Base-by-base conservation (phyloP, 2,113 vertebrate genomes). In the Thomomys bottae region DNA sequence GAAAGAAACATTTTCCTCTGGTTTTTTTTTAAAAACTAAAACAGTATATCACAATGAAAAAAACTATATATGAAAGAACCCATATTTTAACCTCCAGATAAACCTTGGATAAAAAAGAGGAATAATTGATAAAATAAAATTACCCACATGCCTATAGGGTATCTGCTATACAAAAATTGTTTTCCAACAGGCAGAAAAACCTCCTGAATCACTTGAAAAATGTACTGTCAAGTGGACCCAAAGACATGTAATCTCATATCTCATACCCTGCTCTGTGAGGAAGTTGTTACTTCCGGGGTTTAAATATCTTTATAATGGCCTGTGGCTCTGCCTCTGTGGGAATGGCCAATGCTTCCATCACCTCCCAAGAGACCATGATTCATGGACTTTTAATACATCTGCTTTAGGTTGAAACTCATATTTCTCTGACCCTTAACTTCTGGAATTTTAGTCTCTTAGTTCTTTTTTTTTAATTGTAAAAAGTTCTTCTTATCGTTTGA, bases 391-490 rank as follows among this genome's bases (percentile, higher is more conserved):
- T 88, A 76, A 36, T 21, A 80, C 40, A 92, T 85, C 21, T 78
- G 70, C 72, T 96, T 85, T 15, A 79, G 75, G 54, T 87, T 91
- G 89, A 78, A 45, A 66, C n/a, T 89, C 9, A 2, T 86, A 68
- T 79, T 86, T 92, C n/a, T 83, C 40, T 59, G 72, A 91, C 14
- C 24, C 78, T 80, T 30, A 54, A 86, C 49, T 21, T 93, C 12
- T 89, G 61, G 63, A 61, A 72, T 91, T 94, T 40, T 89, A 30
- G 71, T 89, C 17, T 79, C 36, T 24, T 45, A 14, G 32, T 79
- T 94, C 89, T 82, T 88, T 87, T 66, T 68, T 76, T 88, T 78
- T 87, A 71, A 88, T 92, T 87, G 6, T 57, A 90, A 85, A 64
- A 84, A 70, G 9, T 59, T 10, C 18, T 28, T 72, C 75, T 91